Evolutionary conservation across 2,113 vertebrate genomes (phyloP).

Genomic region (Promerops cafer): DNA sequence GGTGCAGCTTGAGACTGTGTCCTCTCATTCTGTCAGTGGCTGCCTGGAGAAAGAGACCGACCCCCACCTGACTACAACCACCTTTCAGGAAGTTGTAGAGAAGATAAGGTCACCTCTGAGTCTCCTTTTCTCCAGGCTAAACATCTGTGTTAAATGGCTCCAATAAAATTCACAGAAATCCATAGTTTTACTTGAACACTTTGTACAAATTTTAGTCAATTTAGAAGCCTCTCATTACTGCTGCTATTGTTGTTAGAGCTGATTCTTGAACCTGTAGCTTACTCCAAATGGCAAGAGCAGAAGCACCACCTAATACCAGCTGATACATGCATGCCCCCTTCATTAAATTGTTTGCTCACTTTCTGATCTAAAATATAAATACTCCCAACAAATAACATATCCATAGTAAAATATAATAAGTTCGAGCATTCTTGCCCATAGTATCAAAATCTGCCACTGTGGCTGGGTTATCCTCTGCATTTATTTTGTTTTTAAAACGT

Average conservation of each 20-base stretch:
- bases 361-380: neutral
- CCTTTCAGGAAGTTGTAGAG: no score
- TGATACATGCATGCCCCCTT: neutral
- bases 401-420: neutral
- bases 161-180: neutral
- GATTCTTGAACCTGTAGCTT: neutral
- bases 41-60: no score
- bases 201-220: neutral
- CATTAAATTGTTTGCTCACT: neutral
- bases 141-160: accelerated
- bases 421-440: neutral
- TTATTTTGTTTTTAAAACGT: neutral
- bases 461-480: neutral
- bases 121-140: no score
- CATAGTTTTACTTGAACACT: neutral
- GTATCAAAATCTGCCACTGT: neutral
- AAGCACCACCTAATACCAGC: neutral
- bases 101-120: no score
- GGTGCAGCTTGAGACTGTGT: no score
- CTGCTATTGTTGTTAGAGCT: neutral
- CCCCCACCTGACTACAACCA: no score
- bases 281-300: neutral
- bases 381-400: neutral
- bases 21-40: no score
- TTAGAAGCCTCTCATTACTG: neutral